Evolutionary conservation across 2,113 vertebrate genomes (phyloP).

Genomic region (Vanacampus margaritifer): DNA sequence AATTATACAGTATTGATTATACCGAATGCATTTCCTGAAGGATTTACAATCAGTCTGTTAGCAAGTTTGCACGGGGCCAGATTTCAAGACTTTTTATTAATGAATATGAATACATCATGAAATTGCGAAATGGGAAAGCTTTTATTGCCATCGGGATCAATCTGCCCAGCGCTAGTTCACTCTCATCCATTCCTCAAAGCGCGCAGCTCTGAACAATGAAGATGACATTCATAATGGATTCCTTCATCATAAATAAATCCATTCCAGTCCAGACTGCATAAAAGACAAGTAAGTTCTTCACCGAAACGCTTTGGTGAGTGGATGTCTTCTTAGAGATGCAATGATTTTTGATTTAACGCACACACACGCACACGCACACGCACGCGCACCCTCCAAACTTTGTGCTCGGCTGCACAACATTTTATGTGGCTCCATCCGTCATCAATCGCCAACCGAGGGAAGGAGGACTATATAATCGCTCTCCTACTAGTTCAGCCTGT

Average conservation of each 20-base stretch:
- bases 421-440: background rate
- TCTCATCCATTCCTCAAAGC: background rate
- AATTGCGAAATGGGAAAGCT: background rate
- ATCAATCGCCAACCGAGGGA: background rate
- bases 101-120: background rate
- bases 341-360: conserved; percentile 2
- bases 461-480: background rate
- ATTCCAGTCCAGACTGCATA: background rate
- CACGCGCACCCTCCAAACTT: background rate
- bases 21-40: background rate
- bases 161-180: background rate
- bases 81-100: background rate
- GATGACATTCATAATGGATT: conserved; percentile 4
- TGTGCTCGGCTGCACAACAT: background rate
- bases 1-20: background rate
- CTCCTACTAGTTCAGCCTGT: background rate
- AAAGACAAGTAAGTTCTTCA: background rate
- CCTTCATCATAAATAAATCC: conserved; percentile 3
- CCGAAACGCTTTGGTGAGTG: background rate
- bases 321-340: conserved; percentile 3
- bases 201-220: conserved; percentile 2
- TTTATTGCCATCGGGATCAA: background rate
- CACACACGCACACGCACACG: too few species aligned
- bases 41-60: background rate
- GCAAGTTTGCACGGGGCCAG: background rate